Evolutionary conservation across 2,113 vertebrate species (phyloP).

Genomic region (Cnemophilus loriae): DNA sequence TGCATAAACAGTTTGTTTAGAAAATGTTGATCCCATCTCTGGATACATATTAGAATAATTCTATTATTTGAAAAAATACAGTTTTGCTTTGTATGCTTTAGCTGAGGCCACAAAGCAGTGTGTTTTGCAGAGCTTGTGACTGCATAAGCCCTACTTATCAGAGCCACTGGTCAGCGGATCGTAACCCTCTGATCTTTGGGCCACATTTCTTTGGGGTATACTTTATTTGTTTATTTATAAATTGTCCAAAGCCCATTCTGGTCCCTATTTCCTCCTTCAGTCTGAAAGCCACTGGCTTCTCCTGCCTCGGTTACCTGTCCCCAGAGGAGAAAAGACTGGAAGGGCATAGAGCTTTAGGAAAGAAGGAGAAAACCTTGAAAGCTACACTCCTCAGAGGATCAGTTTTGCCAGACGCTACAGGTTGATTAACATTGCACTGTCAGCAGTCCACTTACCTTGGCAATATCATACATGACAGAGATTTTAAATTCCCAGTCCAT

Average conservation of each 20-base stretch:
- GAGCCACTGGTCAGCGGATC: not conserved
- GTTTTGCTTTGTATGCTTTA: not conserved
- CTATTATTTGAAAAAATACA: not conserved
- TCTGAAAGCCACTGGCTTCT: not conserved
- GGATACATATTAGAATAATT: not conserved
- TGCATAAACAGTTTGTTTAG: not conserved
- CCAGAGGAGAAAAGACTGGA: not conserved
- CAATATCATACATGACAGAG: slow-evolving; percentile 96
- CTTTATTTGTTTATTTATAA: not conserved
- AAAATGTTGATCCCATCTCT: not conserved
- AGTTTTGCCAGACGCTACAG: not conserved
- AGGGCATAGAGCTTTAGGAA: not conserved
- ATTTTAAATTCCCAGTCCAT: slow-evolving; percentile 99
- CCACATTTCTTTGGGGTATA: not conserved
- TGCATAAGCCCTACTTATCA: not conserved
- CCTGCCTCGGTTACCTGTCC: not conserved
- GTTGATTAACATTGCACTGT: not conserved
- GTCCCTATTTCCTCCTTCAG: not conserved
- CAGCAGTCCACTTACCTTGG: slow-evolving; percentile 81
- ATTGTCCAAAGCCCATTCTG: not conserved
- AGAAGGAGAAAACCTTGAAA: not conserved
- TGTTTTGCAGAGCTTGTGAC: not conserved
- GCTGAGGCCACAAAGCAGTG: not conserved
- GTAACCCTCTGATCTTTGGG: not conserved
- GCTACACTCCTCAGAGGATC: not conserved